A percentile compares a stretch with the other conserved stretches of the same genome.
These are phyloP conservation scores for Ptilonorhynchus violaceus DNA, from an alignment of 2,113 vertebrate species.

Conservation along the genomic window DNA sequence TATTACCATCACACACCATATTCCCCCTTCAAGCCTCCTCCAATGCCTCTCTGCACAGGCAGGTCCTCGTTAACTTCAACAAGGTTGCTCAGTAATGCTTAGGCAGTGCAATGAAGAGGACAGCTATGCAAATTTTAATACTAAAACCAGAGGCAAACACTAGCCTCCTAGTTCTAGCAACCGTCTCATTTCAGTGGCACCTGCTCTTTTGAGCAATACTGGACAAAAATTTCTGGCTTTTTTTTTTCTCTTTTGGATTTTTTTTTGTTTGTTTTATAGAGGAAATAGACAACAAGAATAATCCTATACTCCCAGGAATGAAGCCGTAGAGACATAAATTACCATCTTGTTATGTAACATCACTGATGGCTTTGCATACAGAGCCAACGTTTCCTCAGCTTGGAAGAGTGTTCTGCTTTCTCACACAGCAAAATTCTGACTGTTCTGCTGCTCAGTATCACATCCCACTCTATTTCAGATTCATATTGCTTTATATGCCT, in stretches of 20 bases:
- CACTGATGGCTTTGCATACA: background rate
- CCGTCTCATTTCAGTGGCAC: background rate
- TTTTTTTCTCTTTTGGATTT: background rate
- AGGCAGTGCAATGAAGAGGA: background rate
- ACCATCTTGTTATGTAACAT: background rate
- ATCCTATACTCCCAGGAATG: background rate
- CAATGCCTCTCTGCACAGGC: background rate
- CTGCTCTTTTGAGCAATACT: background rate
- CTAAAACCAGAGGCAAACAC: background rate
- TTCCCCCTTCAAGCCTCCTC: background rate
- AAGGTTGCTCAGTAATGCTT: background rate
- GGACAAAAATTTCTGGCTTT: background rate
- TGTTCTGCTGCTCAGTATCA: background rate
- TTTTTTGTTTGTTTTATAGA: background rate
- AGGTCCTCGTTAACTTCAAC: background rate
- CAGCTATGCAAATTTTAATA: background rate
- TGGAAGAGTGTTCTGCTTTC: background rate
- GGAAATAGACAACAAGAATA: background rate
- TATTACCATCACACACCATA: background rate
- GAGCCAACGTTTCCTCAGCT: background rate
- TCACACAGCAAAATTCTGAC: background rate
- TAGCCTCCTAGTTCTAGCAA: background rate
- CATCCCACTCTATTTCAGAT: slow-evolving; percentile 15
- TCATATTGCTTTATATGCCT: background rate
- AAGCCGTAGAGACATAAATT: background rate